Conservation (phyloP, 2,113 vertebrate genomes). For the Sorex araneus region DNA sequence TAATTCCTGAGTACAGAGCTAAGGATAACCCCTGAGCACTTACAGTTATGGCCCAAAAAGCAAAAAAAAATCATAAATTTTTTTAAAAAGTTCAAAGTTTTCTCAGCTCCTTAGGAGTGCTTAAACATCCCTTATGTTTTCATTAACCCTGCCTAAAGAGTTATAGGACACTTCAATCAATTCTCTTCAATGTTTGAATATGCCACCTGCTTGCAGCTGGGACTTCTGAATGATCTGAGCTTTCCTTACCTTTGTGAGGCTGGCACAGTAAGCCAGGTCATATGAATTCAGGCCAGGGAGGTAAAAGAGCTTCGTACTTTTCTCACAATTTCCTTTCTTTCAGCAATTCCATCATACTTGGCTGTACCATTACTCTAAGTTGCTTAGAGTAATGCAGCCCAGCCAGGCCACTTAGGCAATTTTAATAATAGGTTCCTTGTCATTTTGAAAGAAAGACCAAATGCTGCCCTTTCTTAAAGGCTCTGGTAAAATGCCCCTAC, state of each 20-base stretch:
- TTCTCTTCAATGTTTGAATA: conserved; percentile 15
- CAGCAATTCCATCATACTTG: not conserved
- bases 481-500: conserved; percentile 38
- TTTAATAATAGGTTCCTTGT: conserved; percentile 58
- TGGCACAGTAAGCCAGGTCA: not conserved
- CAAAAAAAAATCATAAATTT: too few relatives aligned
- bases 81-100: too few relatives aligned
- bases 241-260: not conserved
- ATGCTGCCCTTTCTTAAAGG: not conserved
- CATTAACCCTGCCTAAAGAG: not conserved
- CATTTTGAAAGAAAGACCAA: conserved; percentile 55
- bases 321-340: not conserved
- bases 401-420: conserved; percentile 4
- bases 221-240: not conserved
- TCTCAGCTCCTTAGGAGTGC: not conserved
- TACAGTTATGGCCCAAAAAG: too few relatives aligned
- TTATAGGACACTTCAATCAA: not conserved
- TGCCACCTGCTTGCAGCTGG: not conserved
- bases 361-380: conserved; percentile 35
- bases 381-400: not conserved
- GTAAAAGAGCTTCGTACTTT: conserved; percentile 4
- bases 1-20: too few relatives aligned
- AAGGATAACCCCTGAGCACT: too few relatives aligned
- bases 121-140: conserved; percentile 30
- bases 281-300: not conserved